Conservation (phyloP, 2,888 invertebrate genomes). For the Drosophila falleni region DNA sequence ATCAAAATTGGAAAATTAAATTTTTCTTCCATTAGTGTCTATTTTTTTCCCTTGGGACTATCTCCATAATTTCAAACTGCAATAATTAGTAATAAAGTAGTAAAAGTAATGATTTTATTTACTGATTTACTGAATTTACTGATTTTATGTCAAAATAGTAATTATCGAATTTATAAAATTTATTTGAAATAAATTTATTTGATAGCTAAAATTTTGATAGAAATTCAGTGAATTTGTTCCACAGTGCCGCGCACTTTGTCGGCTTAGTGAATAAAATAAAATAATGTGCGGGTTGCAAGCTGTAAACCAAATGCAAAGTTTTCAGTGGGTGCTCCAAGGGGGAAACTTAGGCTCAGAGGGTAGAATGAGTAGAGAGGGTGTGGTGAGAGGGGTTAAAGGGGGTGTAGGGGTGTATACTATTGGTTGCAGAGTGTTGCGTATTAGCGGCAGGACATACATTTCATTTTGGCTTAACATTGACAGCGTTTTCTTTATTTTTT, state of each 20-base stretch:
- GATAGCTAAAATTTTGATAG: background rate
- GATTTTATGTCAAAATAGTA: too few species aligned
- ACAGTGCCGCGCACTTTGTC: constrained; percentile 3
- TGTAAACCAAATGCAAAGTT: constrained; percentile 53
- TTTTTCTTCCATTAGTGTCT: too few species aligned
- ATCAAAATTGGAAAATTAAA: too few species aligned
- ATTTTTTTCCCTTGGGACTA: too few species aligned
- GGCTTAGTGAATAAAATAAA: constrained; percentile 32
- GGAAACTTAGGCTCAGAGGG: background rate
- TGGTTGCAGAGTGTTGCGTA: constrained; percentile 34
- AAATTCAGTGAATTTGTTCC: background rate
- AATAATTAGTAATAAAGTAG: too few species aligned
- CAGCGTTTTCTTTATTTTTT: constrained; percentile 24
- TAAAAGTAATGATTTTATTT: too few species aligned
- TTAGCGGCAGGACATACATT: constrained; percentile 60
- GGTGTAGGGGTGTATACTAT: background rate
- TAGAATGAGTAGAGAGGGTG: background rate
- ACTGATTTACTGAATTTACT: too few species aligned
- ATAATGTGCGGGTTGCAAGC: constrained; percentile 37
- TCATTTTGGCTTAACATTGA: constrained; percentile 51
- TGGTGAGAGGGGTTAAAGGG: too few species aligned
- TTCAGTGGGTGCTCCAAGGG: background rate
- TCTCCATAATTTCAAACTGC: too few species aligned
- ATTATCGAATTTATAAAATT: too few species aligned
- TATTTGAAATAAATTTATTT: too few species aligned